These are phyloP conservation scores for Tyto alba DNA, from an alignment of 2,113 vertebrate species.

Conservation along the genomic window DNA sequence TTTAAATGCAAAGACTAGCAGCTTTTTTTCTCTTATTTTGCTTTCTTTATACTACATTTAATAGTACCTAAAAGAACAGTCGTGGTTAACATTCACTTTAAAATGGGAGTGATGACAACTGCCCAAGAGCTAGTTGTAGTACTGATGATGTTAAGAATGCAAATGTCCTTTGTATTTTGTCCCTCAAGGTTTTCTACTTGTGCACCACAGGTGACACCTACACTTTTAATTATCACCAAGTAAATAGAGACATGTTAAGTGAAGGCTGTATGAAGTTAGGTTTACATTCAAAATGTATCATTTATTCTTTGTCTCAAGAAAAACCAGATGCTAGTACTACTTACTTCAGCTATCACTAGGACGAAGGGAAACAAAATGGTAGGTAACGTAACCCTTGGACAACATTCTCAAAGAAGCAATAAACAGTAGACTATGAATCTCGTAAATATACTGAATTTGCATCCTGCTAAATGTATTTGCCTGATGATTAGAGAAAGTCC, in stretches of 20 bases:
- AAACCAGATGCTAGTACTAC: background rate
- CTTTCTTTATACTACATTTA: background rate
- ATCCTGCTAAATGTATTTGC: background rate
- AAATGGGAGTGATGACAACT: background rate
- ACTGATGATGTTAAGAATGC: background rate
- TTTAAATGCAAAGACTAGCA: background rate
- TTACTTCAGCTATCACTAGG: background rate
- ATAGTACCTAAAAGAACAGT: background rate
- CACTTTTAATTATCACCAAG: background rate
- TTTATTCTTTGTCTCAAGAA: background rate
- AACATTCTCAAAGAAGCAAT: background rate
- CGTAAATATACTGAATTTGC: background rate
- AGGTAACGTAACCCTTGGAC: background rate
- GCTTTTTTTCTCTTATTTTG: background rate
- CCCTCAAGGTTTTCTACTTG: conserved; percentile 29
- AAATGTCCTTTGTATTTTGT: background rate
- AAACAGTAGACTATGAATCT: background rate
- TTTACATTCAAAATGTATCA: background rate
- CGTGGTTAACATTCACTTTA: background rate
- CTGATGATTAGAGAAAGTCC: background rate
- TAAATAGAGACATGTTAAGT: background rate
- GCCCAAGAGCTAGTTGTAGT: background rate
- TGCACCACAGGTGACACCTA: conserved; percentile 1
- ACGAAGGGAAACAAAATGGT: background rate
- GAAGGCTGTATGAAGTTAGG: background rate